Conservation (phyloP, 2,888 invertebrate genomes). For the Slavum lentiscoides region DNA sequence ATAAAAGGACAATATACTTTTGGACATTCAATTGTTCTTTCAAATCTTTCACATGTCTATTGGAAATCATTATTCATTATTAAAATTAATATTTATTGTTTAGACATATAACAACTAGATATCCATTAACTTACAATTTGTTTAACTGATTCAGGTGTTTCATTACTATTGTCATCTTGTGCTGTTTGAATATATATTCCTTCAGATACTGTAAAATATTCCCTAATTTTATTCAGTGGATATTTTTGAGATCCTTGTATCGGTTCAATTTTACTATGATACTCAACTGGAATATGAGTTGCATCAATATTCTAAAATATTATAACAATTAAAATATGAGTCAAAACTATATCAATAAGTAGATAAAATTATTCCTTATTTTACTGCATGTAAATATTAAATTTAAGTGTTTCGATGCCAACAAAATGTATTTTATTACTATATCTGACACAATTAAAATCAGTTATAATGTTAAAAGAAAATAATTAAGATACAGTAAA, state of each 20-base stretch:
- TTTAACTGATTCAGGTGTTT: constrained; percentile 92
- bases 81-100: not conserved
- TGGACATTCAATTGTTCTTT: constrained; percentile 78
- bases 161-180: constrained; percentile 66
- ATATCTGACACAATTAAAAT: no score
- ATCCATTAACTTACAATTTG: constrained; percentile 71
- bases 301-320: constrained; percentile 62
- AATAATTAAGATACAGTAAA: no score
- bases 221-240: no score
- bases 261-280: constrained; percentile 85
- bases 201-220: no score
- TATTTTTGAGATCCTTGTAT: constrained; percentile 68
- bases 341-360: no score
- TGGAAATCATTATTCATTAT: constrained; percentile 55
- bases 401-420: no score
- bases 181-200: no score
- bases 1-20: constrained; percentile 97
- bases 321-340: not conserved
- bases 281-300: constrained; percentile 90
- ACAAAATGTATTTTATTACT: no score
- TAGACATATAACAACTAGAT: not conserved
- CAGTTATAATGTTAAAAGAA: no score
- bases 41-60: constrained; percentile 90
- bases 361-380: no score
- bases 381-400: no score